These are phyloP conservation scores for Drosophila ustulata DNA, from an alignment of 2,888 invertebrate species.

Conservation along the genomic window DNA sequence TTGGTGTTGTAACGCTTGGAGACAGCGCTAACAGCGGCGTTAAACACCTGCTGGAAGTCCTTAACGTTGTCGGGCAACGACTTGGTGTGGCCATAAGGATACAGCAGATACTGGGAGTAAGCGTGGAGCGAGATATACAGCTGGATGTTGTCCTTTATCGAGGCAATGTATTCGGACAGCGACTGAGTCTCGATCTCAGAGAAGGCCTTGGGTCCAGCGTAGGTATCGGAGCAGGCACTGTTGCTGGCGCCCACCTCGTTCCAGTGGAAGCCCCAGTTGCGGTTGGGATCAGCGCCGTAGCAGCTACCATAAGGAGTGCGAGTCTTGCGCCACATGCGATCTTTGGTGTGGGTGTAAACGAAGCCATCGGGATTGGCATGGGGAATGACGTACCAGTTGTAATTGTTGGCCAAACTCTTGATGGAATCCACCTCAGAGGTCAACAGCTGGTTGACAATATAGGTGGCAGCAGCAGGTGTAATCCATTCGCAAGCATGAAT, in stretches of 20 bases:
- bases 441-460: conserved; percentile 87
- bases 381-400: conserved; percentile 91
- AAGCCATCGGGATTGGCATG: conserved; percentile 92
- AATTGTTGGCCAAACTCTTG: conserved; percentile 86
- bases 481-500: conserved; percentile 93
- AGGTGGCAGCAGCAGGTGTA: conserved; percentile 88
- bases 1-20: conserved; percentile 87
- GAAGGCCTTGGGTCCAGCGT: conserved; percentile 86
- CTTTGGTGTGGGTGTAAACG: conserved; percentile 88
- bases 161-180: conserved; percentile 86
- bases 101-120: conserved; percentile 89
- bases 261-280: conserved; percentile 89
- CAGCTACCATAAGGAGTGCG: conserved; percentile 85
- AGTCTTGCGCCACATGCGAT: conserved; percentile 89
- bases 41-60: conserved; percentile 85
- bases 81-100: conserved; percentile 90
- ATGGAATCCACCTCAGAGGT: conserved; percentile 86
- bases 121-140: conserved; percentile 91
- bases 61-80: conserved; percentile 86
- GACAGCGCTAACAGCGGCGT: conserved; percentile 82
- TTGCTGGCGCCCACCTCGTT: conserved; percentile 86
- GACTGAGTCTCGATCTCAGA: conserved; percentile 87
- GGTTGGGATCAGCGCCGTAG: conserved; percentile 88
- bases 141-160: conserved; percentile 86
- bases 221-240: conserved; percentile 84